Conservation (phyloP, 1,140 invertebrate species). For the Cotesia typhae region DNA sequence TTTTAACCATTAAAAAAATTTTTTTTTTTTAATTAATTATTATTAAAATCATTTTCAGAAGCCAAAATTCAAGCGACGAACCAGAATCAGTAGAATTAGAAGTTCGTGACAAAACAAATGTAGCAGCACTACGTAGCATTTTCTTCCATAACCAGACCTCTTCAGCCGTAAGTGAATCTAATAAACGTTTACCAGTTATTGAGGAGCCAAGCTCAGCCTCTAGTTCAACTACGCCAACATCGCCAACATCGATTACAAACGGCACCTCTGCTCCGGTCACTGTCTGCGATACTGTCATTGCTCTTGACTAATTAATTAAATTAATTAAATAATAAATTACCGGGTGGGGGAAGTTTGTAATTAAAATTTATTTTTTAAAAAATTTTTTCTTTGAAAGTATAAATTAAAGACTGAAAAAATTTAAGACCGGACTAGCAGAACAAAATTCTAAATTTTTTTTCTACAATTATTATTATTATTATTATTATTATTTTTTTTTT, state of each 20-base stretch:
- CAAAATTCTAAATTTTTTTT: no score
- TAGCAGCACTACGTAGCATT: constrained; percentile 55
- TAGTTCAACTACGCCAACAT: no score
- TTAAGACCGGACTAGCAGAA: no score
- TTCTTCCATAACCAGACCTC: constrained; percentile 55
- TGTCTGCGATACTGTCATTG: no score
- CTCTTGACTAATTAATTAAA: no score
- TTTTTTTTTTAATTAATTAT: no score
- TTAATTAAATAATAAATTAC: no score
- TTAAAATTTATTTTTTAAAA: no score
- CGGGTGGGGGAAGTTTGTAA: no score
- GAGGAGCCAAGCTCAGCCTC: constrained; percentile 48
- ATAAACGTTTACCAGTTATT: constrained; percentile 59
- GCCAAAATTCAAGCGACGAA: constrained; percentile 42
- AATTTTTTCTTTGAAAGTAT: not conserved
- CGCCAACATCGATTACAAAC: constrained; percentile 3
- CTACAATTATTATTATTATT: no score
- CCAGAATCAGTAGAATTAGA: constrained; percentile 32
- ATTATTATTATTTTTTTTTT: no score
- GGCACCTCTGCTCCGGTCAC: not conserved
- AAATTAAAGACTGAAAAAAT: constrained; percentile 31
- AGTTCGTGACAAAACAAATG: constrained; percentile 53
- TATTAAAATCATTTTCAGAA: constrained; percentile 27
- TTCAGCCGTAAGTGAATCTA: constrained; percentile 30
- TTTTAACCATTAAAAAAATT: no score